Evolutionary conservation across 2,797 vertebrate genomes (phyloP), one percentile per base, ranked within the genome.

Genomic region (Rhabdomys pumilio): DNA sequence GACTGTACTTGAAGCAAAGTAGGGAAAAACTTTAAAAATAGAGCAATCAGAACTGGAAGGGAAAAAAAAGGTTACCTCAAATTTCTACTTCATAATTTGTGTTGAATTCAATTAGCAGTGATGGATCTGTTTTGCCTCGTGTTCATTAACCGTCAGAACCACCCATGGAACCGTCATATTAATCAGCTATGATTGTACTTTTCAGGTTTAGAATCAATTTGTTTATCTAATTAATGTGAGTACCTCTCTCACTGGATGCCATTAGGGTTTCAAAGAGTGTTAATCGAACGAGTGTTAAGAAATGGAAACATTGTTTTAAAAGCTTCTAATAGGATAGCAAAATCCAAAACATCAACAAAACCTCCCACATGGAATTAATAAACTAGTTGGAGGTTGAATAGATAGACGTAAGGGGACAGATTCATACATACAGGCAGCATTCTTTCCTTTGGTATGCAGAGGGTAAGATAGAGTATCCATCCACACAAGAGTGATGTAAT

Each of bases 161-260:
- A 31, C 53, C 59, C 55, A 29, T 38, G 67, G 79, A 69, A 80
- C 31, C 38, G 61, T 44, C 67, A 26, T 50, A n/a, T 57, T 93
- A 76, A 88, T 93, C 85, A 95, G 19, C 86, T 86, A 80, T 15
- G 77, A 93, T 14, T 91, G n/a, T 79, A 13, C 85, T 94, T 8
- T 95, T 87, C 69, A 77, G 80, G 53, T 86, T 96, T 84, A 65
- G 82, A 94, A 93, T 89, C 50, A 86, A 79, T 89, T 96, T 95
- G 59, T 83, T 90, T 96, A 89, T 84, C 88, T 95, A 94, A 89
- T 65, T 93, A 87, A 89, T 80, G 41, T 11, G 41, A 89, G 14
- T 73, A 63, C 50, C 94, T 91, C 94, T 91, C 95, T 89, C 47
- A 38, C 4, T 76, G 77, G 86, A 47, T 93, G 89, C 44, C 75